Evolutionary conservation across 2,113 vertebrate genomes (phyloP).

Genomic region (Choloepus hoffmanni): DNA sequence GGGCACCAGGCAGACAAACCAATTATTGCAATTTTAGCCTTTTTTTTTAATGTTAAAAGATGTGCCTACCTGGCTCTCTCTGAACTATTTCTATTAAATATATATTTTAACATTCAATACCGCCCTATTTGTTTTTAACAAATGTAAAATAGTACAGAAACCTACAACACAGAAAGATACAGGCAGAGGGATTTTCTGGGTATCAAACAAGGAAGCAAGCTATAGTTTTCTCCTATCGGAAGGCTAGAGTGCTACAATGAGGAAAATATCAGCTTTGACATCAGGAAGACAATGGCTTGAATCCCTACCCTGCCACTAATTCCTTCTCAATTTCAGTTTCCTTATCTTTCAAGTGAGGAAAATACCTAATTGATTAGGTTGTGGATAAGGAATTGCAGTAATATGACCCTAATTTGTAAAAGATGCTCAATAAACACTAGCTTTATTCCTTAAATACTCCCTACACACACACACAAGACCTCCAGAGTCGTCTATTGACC

Average conservation of each 20-base stretch:
- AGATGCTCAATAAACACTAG: neutral
- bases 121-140: neutral
- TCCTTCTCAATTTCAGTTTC: neutral
- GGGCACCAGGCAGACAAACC: neutral
- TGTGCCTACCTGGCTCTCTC: neutral
- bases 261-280: neutral
- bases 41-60: neutral
- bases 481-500: neutral
- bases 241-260: neutral
- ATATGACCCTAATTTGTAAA: neutral
- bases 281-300: neutral
- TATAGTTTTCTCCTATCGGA: neutral
- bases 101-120: conserved; percentile 35
- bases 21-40: neutral
- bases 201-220: neutral
- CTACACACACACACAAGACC: neutral
- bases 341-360: neutral
- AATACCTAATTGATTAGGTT: neutral
- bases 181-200: neutral
- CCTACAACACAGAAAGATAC: neutral
- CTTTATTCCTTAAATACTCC: neutral
- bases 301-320: neutral
- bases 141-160: conserved; percentile 1
- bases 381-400: neutral
- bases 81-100: neutral